Conservation (phyloP, 2,888 invertebrate genomes). For the Rotaria socialis region DNA sequence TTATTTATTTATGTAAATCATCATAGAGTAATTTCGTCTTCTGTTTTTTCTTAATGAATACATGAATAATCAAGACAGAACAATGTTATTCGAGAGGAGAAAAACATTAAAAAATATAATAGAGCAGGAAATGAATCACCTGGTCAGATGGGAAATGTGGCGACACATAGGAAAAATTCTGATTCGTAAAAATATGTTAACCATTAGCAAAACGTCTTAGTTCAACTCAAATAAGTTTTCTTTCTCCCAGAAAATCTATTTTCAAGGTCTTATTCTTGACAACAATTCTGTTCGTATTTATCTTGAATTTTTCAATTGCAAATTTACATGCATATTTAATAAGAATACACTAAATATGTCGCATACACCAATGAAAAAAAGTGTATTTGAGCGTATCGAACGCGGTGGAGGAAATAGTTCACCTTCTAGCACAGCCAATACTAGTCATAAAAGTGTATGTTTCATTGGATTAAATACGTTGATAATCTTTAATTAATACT, state of each 20-base stretch:
- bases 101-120: neutral
- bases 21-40: too few relatives aligned
- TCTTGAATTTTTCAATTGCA: neutral
- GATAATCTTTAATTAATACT: too few relatives aligned
- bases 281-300: too few relatives aligned
- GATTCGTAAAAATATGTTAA: neutral
- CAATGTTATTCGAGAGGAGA: neutral
- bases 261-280: too few relatives aligned
- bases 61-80: too few relatives aligned
- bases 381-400: constrained; percentile 24
- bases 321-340: neutral
- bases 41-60: too few relatives aligned
- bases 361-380: neutral
- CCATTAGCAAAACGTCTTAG: neutral
- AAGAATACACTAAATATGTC: neutral
- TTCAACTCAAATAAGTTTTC: neutral
- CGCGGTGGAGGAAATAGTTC: neutral
- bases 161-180: neutral
- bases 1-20: too few relatives aligned
- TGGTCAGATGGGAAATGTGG: neutral
- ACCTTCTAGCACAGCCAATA: neutral
- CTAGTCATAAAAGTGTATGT: neutral
- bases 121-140: neutral
- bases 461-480: too few relatives aligned
- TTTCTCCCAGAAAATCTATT: neutral